A percentile compares a stretch with the other conserved stretches of the same genome.
phyloP scores from a whole-genome alignment of 1,140 invertebrate genomes.

The Carposina sasakii region DNA sequence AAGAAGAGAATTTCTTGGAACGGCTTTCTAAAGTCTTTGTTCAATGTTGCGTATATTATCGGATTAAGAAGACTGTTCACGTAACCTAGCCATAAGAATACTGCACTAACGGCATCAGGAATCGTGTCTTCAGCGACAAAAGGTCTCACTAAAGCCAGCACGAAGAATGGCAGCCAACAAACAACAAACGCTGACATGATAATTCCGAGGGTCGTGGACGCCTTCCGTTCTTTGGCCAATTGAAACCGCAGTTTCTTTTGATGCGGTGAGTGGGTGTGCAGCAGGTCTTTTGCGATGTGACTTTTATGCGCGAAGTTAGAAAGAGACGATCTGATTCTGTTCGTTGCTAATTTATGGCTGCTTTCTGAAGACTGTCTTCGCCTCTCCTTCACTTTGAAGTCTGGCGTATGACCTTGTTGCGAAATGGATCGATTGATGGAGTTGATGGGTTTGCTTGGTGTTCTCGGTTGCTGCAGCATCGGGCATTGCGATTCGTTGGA shows the following conservation, averaged over 20 bases:
- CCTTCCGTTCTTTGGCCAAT: constrained; percentile 92
- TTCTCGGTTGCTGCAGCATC: constrained; percentile 74
- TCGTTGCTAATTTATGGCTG: constrained; percentile 50
- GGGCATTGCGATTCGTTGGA: constrained; percentile 84
- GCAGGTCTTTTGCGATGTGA: constrained; percentile 63
- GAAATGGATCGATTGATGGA: constrained; percentile 55
- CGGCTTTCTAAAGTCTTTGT: constrained; percentile 93
- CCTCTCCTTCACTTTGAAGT: constrained; percentile 41
- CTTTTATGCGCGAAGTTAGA: constrained; percentile 68
- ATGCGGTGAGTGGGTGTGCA: constrained; percentile 70
- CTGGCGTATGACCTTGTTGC: constrained; percentile 46
- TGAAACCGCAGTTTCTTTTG: constrained; percentile 87
- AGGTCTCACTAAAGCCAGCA: constrained; percentile 89
- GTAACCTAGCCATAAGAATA: constrained; percentile 93
- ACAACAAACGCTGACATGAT: constrained; percentile 97
- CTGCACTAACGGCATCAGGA: constrained; percentile 82
- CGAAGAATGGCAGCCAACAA: constrained; percentile 98
- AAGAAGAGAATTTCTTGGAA: constrained; percentile 94
- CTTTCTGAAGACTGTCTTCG: constrained; percentile 52
- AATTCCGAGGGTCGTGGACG: constrained; percentile 96
- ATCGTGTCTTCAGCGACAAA: constrained; percentile 81
- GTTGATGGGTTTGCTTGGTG: constrained; percentile 61
- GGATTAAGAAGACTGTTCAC: constrained; percentile 95
- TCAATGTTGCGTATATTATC: constrained; percentile 93
- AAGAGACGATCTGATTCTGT: constrained; percentile 64